Percentiles rank a stretch among this genome's conserved stretches.
phyloP scores from a whole-genome alignment of 1,140 invertebrate species.

The Leptinotarsa defecta region DNA sequence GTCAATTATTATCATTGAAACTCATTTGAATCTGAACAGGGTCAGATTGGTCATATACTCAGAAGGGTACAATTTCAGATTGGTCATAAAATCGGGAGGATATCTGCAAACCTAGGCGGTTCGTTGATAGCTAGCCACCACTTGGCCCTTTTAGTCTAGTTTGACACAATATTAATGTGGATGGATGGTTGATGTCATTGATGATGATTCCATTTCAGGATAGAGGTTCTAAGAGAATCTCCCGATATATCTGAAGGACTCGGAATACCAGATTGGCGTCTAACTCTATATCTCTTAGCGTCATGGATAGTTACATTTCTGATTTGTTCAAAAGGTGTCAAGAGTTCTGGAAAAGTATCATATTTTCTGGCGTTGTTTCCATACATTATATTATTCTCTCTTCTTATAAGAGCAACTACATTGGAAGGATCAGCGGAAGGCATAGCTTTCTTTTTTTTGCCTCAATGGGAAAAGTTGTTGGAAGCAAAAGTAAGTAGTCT shows the following conservation, averaged over 20 bases:
- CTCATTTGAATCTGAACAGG: too few relatives aligned
- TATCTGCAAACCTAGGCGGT: too few relatives aligned
- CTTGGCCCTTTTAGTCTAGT: too few relatives aligned
- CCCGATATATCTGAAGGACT: slow-evolving; percentile 72
- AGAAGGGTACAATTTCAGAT: too few relatives aligned
- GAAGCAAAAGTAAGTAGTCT: slow-evolving; percentile 59
- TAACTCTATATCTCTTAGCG: slow-evolving; percentile 74
- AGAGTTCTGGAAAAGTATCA: slow-evolving; percentile 75
- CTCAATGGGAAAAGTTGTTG: slow-evolving; percentile 66
- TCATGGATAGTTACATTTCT: slow-evolving; percentile 80
- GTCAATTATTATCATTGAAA: too few relatives aligned
- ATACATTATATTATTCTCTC: slow-evolving; percentile 76
- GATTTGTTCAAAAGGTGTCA: slow-evolving; percentile 78
- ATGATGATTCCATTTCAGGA: slow-evolving; percentile 33
- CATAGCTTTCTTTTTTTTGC: slow-evolving; percentile 72
- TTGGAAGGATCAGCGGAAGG: slow-evolving; percentile 76
- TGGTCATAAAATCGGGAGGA: too few relatives aligned
- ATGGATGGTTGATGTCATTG: too few relatives aligned
- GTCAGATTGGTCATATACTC: too few relatives aligned
- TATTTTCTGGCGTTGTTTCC: slow-evolving; percentile 88
- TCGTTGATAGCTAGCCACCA: too few relatives aligned
- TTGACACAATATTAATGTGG: too few relatives aligned
- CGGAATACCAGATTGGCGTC: slow-evolving; percentile 75
- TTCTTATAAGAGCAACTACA: slow-evolving; percentile 75
- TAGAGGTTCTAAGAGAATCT: slow-evolving; percentile 68